Conservation (phyloP, 1,140 invertebrate species). For the Scaptodrosophila lebanonensis region DNA sequence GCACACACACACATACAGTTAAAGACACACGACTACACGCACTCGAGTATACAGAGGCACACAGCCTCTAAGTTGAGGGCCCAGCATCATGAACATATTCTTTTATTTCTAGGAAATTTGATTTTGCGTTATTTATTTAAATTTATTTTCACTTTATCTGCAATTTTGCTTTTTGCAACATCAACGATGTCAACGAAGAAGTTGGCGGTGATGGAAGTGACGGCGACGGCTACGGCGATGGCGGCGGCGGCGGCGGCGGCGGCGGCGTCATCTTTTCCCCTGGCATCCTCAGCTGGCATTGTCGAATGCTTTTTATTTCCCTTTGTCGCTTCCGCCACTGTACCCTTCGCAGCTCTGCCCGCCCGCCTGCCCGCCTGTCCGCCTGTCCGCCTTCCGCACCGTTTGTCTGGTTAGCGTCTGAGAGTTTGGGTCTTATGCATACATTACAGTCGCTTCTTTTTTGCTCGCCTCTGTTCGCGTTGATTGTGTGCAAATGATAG, state of each 20-base stretch:
- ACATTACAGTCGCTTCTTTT: slow-evolving; percentile 41
- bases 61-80: neutral
- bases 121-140: slow-evolving; percentile 65
- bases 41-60: neutral
- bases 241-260: slow-evolving; percentile 1
- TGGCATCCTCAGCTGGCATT: neutral
- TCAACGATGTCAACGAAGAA: neutral
- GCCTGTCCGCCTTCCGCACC: neutral
- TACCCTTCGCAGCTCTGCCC: neutral
- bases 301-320: slow-evolving; percentile 45
- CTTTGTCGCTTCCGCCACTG: slow-evolving; percentile 37
- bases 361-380: neutral
- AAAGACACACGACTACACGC: neutral
- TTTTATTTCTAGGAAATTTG: slow-evolving; percentile 48
- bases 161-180: slow-evolving; percentile 33
- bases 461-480: slow-evolving; percentile 27
- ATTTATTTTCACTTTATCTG: slow-evolving; percentile 67
- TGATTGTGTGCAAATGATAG: slow-evolving; percentile 74
- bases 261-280: neutral
- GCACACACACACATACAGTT: slow-evolving; percentile 4
- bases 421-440: slow-evolving; percentile 21
- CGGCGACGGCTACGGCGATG: neutral
- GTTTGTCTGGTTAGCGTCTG: slow-evolving; percentile 1
- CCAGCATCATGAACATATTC: slow-evolving; percentile 15
- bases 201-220: neutral